Conservation (phyloP, 2,797 vertebrate species). For the Myotis vivesi region DNA sequence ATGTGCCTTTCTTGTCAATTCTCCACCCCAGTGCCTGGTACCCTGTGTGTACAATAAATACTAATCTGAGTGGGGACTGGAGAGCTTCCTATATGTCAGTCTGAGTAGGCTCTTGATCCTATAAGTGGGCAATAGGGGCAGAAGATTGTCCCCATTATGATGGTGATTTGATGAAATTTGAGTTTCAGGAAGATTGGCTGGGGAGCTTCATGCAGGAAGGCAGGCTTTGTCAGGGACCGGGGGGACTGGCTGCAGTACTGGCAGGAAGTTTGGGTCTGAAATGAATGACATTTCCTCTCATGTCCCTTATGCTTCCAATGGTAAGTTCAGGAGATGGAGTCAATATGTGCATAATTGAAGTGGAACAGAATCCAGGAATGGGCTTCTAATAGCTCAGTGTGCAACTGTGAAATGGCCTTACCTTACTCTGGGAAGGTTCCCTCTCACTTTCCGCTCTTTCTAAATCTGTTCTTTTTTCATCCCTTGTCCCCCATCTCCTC, state of each 20-base stretch:
- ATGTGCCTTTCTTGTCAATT: neutral
- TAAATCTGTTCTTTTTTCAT: constrained; percentile 53
- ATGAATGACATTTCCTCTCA: constrained; percentile 21
- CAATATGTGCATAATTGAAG: constrained; percentile 49
- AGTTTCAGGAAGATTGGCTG: neutral
- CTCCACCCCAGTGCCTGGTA: neutral
- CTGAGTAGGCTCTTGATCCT: neutral
- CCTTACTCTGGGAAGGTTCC: neutral
- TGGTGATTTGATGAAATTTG: neutral
- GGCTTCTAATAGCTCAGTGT: constrained; percentile 47
- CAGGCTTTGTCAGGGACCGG: neutral
- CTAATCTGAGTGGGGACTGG: neutral
- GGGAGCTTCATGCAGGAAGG: neutral
- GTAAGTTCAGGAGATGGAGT: constrained; percentile 45
- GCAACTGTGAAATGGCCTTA: constrained; percentile 54
- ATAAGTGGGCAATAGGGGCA: neutral
- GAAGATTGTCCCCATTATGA: neutral
- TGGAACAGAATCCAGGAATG: constrained; percentile 50
- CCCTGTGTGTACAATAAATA: neutral
- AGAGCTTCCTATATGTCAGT: neutral
- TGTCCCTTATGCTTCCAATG: constrained; percentile 44
- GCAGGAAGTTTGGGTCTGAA: neutral
- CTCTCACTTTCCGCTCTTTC: neutral
- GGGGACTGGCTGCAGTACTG: neutral
- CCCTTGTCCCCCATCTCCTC: neutral